Evolutionary conservation across 2,797 vertebrate species (phyloP).

Genomic region (Rhodeus uyekii): DNA sequence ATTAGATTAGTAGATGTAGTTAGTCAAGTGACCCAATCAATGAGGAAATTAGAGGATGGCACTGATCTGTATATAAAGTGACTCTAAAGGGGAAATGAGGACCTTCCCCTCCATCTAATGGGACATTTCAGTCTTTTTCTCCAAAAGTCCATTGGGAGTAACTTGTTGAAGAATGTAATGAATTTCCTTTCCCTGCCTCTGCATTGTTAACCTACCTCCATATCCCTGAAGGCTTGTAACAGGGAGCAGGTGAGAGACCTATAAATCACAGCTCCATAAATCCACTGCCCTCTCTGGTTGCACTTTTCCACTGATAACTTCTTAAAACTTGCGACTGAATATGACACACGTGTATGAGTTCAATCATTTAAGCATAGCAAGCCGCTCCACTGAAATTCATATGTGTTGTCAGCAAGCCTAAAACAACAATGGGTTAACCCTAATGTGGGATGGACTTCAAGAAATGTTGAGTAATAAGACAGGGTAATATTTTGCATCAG

Average conservation of each 20-base stretch:
- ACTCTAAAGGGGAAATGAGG: neutral
- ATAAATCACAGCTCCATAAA: constrained; percentile 37
- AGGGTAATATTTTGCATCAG: constrained; percentile 34
- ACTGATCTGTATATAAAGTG: neutral
- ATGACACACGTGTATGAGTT: constrained; percentile 2
- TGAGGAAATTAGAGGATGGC: neutral
- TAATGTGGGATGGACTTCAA: constrained; percentile 35
- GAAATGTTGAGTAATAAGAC: constrained; percentile 35
- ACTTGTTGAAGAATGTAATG: constrained; percentile 45
- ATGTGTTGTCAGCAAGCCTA: constrained; percentile 15
- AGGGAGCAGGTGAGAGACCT: constrained; percentile 29
- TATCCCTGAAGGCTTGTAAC: constrained; percentile 38
- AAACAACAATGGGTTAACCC: constrained; percentile 29
- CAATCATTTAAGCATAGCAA: constrained; percentile 11
- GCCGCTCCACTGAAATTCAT: constrained; percentile 10
- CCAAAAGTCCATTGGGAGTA: constrained; percentile 13
- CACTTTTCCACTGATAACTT: constrained; percentile 19
- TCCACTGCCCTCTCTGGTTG: constrained; percentile 5
- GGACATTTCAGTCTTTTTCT: neutral
- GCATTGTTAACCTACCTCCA: constrained; percentile 35
- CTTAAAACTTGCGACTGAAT: neutral
- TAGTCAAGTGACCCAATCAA: neutral
- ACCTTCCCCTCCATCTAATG: neutral
- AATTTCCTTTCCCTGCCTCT: constrained; percentile 17
- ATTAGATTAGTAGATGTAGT: too few relatives aligned